phyloP scores from a whole-genome alignment of 2,888 invertebrate genomes.

The Drosophila limbata region DNA sequence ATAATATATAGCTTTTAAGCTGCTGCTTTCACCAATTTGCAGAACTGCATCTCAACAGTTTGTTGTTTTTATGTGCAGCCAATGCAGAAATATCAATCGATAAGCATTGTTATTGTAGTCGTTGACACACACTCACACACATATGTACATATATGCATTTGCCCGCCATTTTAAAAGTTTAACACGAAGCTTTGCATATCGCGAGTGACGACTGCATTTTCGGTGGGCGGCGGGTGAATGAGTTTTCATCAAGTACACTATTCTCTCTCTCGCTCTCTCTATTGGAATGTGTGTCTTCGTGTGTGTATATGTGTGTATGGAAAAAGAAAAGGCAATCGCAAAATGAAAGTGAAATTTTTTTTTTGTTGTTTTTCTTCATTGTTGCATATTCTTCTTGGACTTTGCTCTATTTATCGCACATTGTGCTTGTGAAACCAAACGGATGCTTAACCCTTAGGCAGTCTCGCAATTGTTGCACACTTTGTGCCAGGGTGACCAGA shows the following conservation, averaged over 20 bases:
- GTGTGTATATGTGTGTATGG: conserved; percentile 26
- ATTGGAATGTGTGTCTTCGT: conserved; percentile 6
- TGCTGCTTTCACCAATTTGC: conserved; percentile 59
- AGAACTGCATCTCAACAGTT: conserved; percentile 68
- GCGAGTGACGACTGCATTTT: conserved; percentile 40
- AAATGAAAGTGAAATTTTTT: conserved; percentile 59
- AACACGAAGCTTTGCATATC: conserved; percentile 57
- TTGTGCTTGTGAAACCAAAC: conserved; percentile 34
- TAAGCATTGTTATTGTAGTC: conserved; percentile 37
- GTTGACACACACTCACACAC: conserved; percentile 31
- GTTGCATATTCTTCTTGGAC: conserved; percentile 42
- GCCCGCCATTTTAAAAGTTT: conserved; percentile 76
- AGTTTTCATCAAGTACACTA: conserved; percentile 30
- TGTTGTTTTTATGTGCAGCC: conserved; percentile 58
- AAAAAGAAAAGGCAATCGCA: conserved; percentile 39
- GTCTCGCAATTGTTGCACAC: not conserved
- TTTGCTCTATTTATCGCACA: conserved; percentile 56
- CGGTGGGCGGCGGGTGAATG: conserved; percentile 20
- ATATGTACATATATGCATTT: conserved; percentile 11
- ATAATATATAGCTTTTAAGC: conserved; percentile 40
- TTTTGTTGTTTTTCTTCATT: conserved; percentile 31
- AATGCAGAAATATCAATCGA: conserved; percentile 49
- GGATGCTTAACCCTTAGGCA: conserved; percentile 46
- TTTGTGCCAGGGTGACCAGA: conserved; percentile 24
- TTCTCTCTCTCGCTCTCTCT: not conserved